Base-by-base conservation (phyloP, 1,140 invertebrate species). In the Rhyzopertha dominica region DNA sequence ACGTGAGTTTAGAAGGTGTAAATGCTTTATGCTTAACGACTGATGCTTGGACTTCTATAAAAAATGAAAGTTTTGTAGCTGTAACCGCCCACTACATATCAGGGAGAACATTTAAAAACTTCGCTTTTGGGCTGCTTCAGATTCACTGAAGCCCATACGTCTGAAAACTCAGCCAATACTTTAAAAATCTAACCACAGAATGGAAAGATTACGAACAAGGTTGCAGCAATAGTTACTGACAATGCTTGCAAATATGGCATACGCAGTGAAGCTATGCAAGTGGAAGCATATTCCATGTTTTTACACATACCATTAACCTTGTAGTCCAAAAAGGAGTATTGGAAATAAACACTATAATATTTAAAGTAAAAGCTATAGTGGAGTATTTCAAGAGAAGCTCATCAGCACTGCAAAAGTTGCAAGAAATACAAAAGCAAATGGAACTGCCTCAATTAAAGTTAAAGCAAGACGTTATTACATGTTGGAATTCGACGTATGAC, bases 301-400 rank as follows among this genome's bases (percentile, higher is more conserved):
- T 65, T 31, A 56, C 62, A 0, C 64, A 63, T 23, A 59, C 51
- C 1, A 22, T 66, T 12, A 61, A 66, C 39, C 31, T 64, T 5
- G 53, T 64, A 1, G 52, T 57, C n/a, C 42, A 47, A 38, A 13
- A 30, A 18, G 40, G 26, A 30, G 13, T 53, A 12, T 30, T 38
- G 23, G 22, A 29, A 24, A 45, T 56, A 4, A 17, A 29, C 8
- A 31, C 25, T 2, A 20, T 28, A 16, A 5, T 46, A 23, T 43
- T 43, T 28, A 53, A 55, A 53, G 43, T 53, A 10, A 59, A 59
- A 47, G 29, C n/a, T 10, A 50, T 52, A 1, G 54, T 47, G 10
- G 20, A 56, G 43, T 46, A 40, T 51, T 58, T 51, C 32, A 49
- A 56, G 10, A 35, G 39, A 5, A 56, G 51, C 39, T 31, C 47